Evolutionary conservation across 2,797 vertebrate species (phyloP), one percentile per base, ranked within the genome.

Genomic region (Sebastes elongatus): DNA sequence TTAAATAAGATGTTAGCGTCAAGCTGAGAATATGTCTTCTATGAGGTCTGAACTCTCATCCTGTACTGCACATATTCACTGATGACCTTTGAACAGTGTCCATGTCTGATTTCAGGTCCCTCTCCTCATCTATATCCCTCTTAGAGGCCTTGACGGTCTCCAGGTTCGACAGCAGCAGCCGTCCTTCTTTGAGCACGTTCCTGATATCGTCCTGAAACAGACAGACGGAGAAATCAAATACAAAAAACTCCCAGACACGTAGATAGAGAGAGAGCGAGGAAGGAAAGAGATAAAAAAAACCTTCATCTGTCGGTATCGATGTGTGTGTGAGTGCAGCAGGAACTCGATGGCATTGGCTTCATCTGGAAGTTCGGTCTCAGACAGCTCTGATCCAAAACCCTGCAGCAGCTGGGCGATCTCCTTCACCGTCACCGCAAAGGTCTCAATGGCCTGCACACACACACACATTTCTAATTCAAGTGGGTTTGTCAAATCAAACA

Each of bases 321-420:
- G 96, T 0, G 96, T 96, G 93, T 96, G 97, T 52, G 97, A 84
- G 35, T 95, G 94, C 82, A 99, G 93, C 86, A 98, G 93, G 88
- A 96, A 96, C 84, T 99, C 97, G 2, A 98, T 97, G 18, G 95
- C 95, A 20, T 92, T 95, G 2, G 96, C 95, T 79, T 99, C 97
- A 0, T 97, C 96, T 0, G 98, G 98, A 27, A 99, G 95, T 63
- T 99, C 97, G 0, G 94, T 94, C 83, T 99, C 98, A 0, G 98
- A 97, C 81, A 99, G 86, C 86, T 99, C 98, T 0, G 96, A 97
- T 52, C 98, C 98, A 13, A 99, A 99, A n/a, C 95, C 89, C 73
- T 99, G 98, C 86, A 99, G 90, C 93, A 98, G 94, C 95, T 99
- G 98, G 0, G 98, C 98, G 2, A 97, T 97, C 56, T 99, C 97